Evolutionary conservation across 1,140 invertebrate genomes (phyloP).

Genomic region (Nomia melanderi): DNA sequence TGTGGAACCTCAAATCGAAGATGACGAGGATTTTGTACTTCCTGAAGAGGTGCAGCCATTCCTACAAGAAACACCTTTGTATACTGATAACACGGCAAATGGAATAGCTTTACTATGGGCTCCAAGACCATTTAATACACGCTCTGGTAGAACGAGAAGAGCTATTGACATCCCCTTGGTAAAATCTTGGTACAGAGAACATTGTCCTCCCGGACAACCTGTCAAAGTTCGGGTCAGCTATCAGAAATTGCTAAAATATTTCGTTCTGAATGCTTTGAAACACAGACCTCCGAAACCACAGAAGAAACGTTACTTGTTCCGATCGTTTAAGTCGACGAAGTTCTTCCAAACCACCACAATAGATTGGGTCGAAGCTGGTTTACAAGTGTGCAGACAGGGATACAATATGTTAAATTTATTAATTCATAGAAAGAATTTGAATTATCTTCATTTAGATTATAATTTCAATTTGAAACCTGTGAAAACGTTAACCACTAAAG

Average conservation of each 20-base stretch:
- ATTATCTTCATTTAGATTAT: constrained; percentile 99
- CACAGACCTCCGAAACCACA: constrained; percentile 98
- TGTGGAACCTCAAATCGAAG: constrained; percentile 92
- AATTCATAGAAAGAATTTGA: constrained; percentile 99
- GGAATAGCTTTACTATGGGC: constrained; percentile 99
- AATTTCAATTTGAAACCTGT: constrained; percentile 99
- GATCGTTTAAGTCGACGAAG: constrained; percentile 99
- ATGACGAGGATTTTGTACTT: constrained; percentile 97
- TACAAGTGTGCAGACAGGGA: constrained; percentile 99
- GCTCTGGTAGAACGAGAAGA: constrained; percentile 92
- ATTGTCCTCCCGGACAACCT: constrained; percentile 98
- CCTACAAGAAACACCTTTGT: constrained; percentile 96
- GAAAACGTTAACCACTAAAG: constrained; percentile 99
- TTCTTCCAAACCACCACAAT: constrained; percentile 99
- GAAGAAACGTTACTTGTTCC: constrained; percentile 98
- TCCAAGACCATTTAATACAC: constrained; percentile 97
- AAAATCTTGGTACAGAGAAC: constrained; percentile 98
- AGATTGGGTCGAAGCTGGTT: constrained; percentile 99
- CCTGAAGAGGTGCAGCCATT: constrained; percentile 95
- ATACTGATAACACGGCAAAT: constrained; percentile 99
- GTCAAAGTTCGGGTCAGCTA: constrained; percentile 99
- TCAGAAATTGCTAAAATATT: constrained; percentile 99
- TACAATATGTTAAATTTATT: constrained; percentile 99
- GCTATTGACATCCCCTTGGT: constrained; percentile 98
- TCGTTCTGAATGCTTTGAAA: constrained; percentile 98